Conservation (phyloP, 2,113 vertebrate genomes). For the Hassar affinis region DNA sequence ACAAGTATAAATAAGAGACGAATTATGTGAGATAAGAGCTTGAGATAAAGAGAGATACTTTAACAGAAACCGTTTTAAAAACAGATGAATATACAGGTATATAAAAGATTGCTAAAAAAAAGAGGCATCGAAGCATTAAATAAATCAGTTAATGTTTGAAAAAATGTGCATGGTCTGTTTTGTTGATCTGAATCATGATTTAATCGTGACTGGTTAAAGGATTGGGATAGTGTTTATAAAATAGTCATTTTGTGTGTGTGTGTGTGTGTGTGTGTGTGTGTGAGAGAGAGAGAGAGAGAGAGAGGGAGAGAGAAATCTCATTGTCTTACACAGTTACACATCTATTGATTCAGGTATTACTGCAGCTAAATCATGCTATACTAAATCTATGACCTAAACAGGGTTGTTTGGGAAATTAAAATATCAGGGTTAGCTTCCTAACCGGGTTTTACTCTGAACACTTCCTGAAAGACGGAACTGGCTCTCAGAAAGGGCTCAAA, state of each 20-base stretch:
- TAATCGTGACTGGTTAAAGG: not conserved
- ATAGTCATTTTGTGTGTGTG: no score
- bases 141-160: conserved; percentile 91
- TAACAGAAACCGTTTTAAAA: conserved; percentile 83
- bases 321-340: not conserved
- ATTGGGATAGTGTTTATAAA: not conserved
- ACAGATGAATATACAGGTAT: conserved; percentile 79
- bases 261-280: conserved; percentile 22
- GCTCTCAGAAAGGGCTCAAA: not conserved
- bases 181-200: not conserved
- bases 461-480: not conserved
- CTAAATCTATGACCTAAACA: not conserved
- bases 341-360: not conserved
- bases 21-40: conserved; percentile 78
- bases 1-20: conserved; percentile 73
- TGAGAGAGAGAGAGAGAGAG: not conserved
- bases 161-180: conserved; percentile 55
- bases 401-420: not conserved
- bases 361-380: not conserved
- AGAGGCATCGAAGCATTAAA: conserved; percentile 86
- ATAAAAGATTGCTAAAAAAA: conserved; percentile 83
- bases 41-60: conserved; percentile 73
- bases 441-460: not conserved
- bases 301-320: not conserved
- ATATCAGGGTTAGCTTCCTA: not conserved